phyloP scores from a whole-genome alignment of 92 coral and sea anemone genomes.

The Parazoanthus darwini region DNA sequence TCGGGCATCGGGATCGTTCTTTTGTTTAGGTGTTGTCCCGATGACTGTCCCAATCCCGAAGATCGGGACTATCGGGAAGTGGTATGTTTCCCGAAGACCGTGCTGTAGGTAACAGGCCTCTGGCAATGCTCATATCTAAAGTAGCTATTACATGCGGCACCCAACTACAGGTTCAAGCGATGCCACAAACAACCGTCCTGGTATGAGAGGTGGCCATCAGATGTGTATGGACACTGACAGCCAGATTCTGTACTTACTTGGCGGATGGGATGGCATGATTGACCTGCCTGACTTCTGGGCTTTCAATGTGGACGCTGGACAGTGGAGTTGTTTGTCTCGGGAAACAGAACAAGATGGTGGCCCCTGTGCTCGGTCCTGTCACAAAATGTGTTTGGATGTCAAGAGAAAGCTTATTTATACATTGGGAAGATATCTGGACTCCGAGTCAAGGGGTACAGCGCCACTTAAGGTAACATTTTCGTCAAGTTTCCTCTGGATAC shows the following conservation, averaged over 20 bases:
- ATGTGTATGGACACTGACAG: constrained; percentile 94
- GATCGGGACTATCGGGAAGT: no score
- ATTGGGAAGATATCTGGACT: constrained; percentile 93
- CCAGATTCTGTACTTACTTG: constrained; percentile 82
- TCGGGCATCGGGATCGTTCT: no score
- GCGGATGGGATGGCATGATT: constrained; percentile 98
- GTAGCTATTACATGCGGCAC: no score
- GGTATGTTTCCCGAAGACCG: no score
- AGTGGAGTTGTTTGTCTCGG: constrained; percentile 83
- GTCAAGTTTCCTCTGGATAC: no score
- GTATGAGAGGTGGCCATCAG: constrained; percentile 99
- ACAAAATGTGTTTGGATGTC: constrained; percentile 91
- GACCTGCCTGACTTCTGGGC: constrained; percentile 97
- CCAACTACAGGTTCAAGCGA: constrained; percentile 24
- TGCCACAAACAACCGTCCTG: constrained; percentile 69
- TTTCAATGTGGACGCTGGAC: constrained; percentile 66
- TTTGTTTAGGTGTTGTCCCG: no score
- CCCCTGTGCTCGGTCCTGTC: constrained; percentile 97
- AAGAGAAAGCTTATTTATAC: constrained; percentile 87
- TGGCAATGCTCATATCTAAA: no score
- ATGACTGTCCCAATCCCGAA: no score
- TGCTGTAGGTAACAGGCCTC: no score
- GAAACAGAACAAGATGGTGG: constrained; percentile 97
- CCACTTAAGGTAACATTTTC: constrained; percentile 78
- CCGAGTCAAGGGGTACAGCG: constrained; percentile 76